A percentile compares a stretch with the other conserved stretches of the same genome.
phyloP scores from a whole-genome alignment of 2,113 vertebrate species.

The Pycnonotus jocosus region DNA sequence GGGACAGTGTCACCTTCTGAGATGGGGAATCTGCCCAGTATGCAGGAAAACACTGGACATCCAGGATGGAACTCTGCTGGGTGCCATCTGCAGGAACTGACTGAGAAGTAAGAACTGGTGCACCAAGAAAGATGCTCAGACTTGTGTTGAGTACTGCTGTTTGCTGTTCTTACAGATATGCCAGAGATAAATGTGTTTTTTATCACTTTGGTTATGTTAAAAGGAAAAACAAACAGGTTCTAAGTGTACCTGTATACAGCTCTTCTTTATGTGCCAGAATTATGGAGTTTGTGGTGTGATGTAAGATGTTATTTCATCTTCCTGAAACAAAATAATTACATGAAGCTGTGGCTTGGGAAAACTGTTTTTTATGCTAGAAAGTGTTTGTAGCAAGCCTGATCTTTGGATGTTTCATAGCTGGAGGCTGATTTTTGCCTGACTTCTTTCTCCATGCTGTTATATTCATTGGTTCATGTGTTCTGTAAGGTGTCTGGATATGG shows the following conservation, averaged over 20 bases:
- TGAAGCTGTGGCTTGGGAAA: neutral
- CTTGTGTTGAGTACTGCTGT: neutral
- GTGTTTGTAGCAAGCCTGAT: rapidly evolving
- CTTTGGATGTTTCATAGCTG: neutral
- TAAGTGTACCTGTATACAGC: neutral
- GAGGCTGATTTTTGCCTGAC: neutral
- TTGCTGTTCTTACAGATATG: neutral
- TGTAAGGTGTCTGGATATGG: neutral
- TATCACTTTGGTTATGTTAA: neutral
- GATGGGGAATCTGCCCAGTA: rapidly evolving
- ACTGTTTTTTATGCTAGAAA: neutral
- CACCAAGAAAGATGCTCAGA: neutral
- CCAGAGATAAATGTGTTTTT: neutral
- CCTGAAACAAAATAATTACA: neutral
- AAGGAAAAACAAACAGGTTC: neutral
- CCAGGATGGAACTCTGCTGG: neutral
- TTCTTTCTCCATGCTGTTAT: neutral
- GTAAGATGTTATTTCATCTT: neutral
- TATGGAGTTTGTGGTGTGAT: neutral
- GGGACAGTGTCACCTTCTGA: neutral
- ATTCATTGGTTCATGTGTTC: neutral
- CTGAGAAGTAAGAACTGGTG: neutral
- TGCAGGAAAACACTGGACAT: too few relatives aligned
- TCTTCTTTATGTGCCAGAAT: neutral
- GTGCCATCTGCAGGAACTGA: neutral